phyloP scores from a whole-genome alignment of 2,888 invertebrate genomes.

The Harpalus rufipes region DNA sequence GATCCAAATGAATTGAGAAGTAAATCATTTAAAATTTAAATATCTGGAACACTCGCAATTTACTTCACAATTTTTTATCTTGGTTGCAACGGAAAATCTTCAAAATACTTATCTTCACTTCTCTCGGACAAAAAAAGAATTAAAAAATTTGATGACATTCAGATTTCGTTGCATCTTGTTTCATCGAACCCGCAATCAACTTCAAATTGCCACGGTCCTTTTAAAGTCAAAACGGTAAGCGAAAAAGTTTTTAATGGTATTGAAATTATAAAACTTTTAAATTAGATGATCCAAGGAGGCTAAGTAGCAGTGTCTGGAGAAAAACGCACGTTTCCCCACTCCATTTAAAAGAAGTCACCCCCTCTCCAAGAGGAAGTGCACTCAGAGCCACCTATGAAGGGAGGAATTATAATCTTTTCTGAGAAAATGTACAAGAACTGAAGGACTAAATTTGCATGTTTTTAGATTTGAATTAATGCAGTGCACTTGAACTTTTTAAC shows the following conservation, averaged over 20 bases:
- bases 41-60: constrained; percentile 1
- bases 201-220: constrained; percentile 49
- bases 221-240: constrained; percentile 62
- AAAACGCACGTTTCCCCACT: constrained; percentile 30
- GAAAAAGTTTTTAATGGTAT: constrained; percentile 65
- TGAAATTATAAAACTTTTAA: constrained; percentile 66
- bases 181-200: constrained; percentile 47
- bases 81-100: background rate
- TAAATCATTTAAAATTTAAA: background rate
- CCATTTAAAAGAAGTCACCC: background rate
- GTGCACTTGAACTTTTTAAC: constrained; percentile 2
- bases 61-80: background rate
- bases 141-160: constrained; percentile 32
- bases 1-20: background rate
- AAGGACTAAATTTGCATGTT: constrained; percentile 22
- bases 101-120: constrained; percentile 17
- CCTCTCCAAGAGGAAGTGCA: background rate
- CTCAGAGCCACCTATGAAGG: constrained; percentile 31
- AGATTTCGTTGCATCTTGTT: constrained; percentile 49
- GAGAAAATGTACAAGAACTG: constrained; percentile 8
- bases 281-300: constrained; percentile 55
- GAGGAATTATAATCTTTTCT: constrained; percentile 22
- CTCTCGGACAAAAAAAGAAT: constrained; percentile 2
- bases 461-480: constrained; percentile 9
- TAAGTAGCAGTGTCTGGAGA: constrained; percentile 57